Conservation (phyloP, 2,797 vertebrate genomes). For the Eutrigla gurnardus region DNA sequence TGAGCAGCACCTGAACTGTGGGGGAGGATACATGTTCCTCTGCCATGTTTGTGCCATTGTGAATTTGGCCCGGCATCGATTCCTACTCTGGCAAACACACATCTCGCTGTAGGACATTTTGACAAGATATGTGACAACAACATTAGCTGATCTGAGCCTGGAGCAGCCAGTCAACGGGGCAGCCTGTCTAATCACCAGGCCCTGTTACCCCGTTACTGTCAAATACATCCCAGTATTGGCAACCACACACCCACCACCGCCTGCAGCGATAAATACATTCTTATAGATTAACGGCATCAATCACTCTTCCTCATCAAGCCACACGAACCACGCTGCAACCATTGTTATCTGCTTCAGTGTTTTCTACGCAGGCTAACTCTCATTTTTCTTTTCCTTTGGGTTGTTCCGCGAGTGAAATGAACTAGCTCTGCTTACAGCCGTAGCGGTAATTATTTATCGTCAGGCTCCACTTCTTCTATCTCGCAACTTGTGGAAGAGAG, state of each 20-base stretch:
- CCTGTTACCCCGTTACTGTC: slow-evolving; percentile 35
- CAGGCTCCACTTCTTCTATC: slow-evolving; percentile 41
- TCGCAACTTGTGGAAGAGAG: slow-evolving; percentile 24
- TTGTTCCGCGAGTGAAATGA: slow-evolving; percentile 61
- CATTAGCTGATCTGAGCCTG: slow-evolving; percentile 14
- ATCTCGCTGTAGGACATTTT: slow-evolving; percentile 26
- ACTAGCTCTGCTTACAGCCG: slow-evolving; percentile 36
- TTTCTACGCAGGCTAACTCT: slow-evolving; percentile 21
- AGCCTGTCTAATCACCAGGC: slow-evolving; percentile 29
- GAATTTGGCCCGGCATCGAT: not conserved
- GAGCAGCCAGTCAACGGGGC: slow-evolving; percentile 15
- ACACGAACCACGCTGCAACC: slow-evolving; percentile 28
- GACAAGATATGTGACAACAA: slow-evolving; percentile 7
- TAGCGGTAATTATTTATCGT: slow-evolving; percentile 55
- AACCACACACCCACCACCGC: not conserved
- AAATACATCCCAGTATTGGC: slow-evolving; percentile 33
- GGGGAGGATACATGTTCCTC: not conserved
- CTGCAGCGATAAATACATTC: slow-evolving; percentile 41
- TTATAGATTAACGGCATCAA: slow-evolving; percentile 62
- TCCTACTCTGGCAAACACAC: not conserved
- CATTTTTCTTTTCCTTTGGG: slow-evolving; percentile 55
- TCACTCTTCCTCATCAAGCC: slow-evolving; percentile 50
- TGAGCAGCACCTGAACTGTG: not conserved
- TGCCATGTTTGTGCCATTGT: not conserved
- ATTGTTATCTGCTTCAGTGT: slow-evolving; percentile 32